A percentile compares a stretch with the other conserved stretches of the same genome.
Evolutionary conservation across 2,888 invertebrate species (phyloP).

Genomic region (Nesidiocoris tenuis): DNA sequence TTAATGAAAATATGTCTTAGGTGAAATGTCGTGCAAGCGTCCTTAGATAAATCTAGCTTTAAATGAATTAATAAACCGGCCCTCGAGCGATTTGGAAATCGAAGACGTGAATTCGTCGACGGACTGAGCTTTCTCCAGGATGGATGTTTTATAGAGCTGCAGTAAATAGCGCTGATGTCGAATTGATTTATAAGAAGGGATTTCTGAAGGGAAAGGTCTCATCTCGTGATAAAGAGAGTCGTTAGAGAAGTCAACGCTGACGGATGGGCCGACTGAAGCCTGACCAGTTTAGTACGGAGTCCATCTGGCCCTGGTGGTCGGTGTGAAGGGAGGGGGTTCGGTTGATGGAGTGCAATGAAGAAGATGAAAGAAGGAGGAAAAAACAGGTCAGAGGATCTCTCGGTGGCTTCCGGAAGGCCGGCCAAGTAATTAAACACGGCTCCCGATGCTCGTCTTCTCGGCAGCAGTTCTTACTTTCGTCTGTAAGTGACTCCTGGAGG

Average conservation of each 20-base stretch:
- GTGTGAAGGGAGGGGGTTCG: neutral
- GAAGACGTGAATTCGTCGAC: too few species aligned
- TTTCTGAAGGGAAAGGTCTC: constrained; percentile 8
- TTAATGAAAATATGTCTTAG: too few species aligned
- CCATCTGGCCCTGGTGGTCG: neutral
- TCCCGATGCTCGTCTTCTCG: neutral
- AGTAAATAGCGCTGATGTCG: constrained; percentile 17
- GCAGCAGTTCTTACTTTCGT: neutral
- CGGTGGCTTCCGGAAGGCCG: constrained; percentile 21
- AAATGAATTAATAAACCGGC: too few species aligned
- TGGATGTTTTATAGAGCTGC: neutral
- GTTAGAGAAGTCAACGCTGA: constrained; percentile 20
- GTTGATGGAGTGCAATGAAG: neutral
- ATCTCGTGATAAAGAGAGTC: constrained; percentile 24
- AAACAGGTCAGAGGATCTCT: constrained; percentile 9
- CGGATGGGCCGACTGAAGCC: constrained; percentile 24
- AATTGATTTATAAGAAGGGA: constrained; percentile 24
- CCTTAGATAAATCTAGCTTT: too few species aligned
- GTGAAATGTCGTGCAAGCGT: too few species aligned
- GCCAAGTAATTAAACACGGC: constrained; percentile 30
- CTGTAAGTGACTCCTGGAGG: neutral
- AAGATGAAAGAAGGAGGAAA: constrained; percentile 8
- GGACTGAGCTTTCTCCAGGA: too few species aligned
- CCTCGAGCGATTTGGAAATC: too few species aligned
- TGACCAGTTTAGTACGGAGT: constrained; percentile 19